Percentiles rank a stretch among this genome's conserved stretches.
phyloP scores from a whole-genome alignment of 2,888 invertebrate genomes.

The Clepsis dumicolana region DNA sequence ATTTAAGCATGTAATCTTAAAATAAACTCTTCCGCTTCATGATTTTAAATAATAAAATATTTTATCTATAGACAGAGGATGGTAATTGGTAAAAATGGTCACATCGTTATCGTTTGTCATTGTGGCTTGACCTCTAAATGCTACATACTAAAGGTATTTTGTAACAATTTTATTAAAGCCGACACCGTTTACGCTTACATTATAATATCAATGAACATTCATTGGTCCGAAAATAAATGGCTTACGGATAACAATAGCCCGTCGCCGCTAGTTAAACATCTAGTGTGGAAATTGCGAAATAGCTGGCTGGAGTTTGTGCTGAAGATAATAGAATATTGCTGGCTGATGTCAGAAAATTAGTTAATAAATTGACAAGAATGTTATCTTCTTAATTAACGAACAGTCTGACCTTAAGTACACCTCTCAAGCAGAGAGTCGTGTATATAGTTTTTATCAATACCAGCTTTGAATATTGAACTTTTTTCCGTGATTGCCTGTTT shows the following conservation, averaged over 20 bases:
- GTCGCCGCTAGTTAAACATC: not conserved
- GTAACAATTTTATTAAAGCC: not conserved
- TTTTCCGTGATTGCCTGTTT: not conserved
- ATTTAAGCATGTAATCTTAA: too few relatives aligned
- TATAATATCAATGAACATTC: slow-evolving; percentile 21
- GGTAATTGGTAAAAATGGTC: slow-evolving; percentile 16
- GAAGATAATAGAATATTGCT: not conserved
- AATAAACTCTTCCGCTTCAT: slow-evolving; percentile 2
- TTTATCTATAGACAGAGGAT: slow-evolving; percentile 14
- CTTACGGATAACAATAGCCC: slow-evolving; percentile 31
- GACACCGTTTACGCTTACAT: slow-evolving; percentile 4
- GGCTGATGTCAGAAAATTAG: not conserved
- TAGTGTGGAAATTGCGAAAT: slow-evolving; percentile 1
- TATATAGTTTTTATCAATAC: not conserved
- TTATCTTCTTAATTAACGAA: not conserved
- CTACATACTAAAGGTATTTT: not conserved
- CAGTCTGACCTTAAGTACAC: not conserved
- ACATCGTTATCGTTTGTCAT: slow-evolving; percentile 32
- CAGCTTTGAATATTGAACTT: not conserved
- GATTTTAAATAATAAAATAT: slow-evolving; percentile 10
- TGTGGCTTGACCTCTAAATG: slow-evolving; percentile 29
- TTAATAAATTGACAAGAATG: too few relatives aligned
- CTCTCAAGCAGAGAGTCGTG: not conserved
- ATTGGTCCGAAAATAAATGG: slow-evolving; percentile 28
- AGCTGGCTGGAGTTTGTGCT: slow-evolving; percentile 3